Evolutionary conservation across 2,113 vertebrate species (phyloP).

Genomic region (Takifugu bimaculatus): DNA sequence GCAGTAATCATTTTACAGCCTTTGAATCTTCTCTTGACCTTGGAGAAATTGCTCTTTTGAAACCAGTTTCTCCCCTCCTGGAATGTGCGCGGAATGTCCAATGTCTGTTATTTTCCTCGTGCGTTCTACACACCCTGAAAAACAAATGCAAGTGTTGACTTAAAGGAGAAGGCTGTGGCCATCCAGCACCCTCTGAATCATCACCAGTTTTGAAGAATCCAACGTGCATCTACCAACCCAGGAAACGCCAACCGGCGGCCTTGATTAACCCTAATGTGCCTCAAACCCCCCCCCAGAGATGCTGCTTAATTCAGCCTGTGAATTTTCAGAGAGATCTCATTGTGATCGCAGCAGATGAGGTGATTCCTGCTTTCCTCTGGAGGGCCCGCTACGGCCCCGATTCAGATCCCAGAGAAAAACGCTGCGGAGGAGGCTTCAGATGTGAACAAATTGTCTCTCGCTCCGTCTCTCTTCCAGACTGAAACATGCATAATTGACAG

Average conservation of each 20-base stretch:
- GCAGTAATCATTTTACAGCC: constrained; percentile 54
- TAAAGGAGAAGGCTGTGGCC: too few species aligned
- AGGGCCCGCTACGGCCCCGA: constrained; percentile 42
- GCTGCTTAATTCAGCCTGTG: constrained; percentile 24
- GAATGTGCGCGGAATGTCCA: too few species aligned
- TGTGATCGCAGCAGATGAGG: constrained; percentile 46
- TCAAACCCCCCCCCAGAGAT: constrained; percentile 15
- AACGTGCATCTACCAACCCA: too few species aligned
- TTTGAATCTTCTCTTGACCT: constrained; percentile 57
- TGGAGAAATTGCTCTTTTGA: constrained; percentile 44
- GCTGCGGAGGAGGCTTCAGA: constrained; percentile 45
- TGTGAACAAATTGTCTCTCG: constrained; percentile 67
- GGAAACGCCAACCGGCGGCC: too few species aligned
- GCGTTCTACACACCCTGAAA: neutral
- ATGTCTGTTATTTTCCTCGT: too few species aligned
- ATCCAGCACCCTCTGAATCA: too few species aligned
- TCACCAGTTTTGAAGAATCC: too few species aligned
- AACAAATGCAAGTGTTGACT: neutral
- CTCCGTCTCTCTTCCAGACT: constrained; percentile 24
- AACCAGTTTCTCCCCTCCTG: neutral
- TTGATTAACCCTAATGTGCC: neutral
- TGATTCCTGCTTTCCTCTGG: constrained; percentile 38
- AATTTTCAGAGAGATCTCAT: constrained; percentile 44
- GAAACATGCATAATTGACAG: constrained; percentile 70
- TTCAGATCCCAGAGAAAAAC: neutral